Base-by-base conservation (phyloP, 1,140 invertebrate species). In the Drepana arcuata region DNA sequence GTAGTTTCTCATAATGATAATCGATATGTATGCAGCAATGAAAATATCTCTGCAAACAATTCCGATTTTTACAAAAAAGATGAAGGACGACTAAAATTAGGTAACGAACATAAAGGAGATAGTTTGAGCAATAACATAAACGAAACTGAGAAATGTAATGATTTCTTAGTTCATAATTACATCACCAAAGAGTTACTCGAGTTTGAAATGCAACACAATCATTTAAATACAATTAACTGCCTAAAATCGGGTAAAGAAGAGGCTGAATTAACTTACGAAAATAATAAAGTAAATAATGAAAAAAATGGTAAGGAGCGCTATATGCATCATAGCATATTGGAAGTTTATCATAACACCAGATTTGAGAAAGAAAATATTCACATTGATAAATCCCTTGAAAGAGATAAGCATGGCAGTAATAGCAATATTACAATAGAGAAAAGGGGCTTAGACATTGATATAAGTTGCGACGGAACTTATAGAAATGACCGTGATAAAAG, bases 401-500 rank as follows among this genome's bases (percentile, higher is more conserved):
- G 65, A 53, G 45, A 58, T 15, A 64, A 55, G 40, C 34, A 38
- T 31, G 12, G 38, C 12, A 50, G 21, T 36, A 50, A 54, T 27
- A 14, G 33, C 4, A 35, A 34, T 30, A 10, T 52, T 32, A 45
- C 45, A 46, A 42, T 39, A 14, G 10, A 7, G 66, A 72, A 72
- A 54, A 48, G 62, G 59, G 38, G 6, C 33, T 9, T 7, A 30
- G 71, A 83, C 28, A 51, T 44, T 47, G 63, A 69, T 24, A 65
- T 77, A 62, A 48, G 48, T 41, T 15, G 45, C 3, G 72, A 75
- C 11, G 71, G 71, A 6, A 35, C 48, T 35, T 18, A 47, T 14
- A 78, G 72, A 56, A 64, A 48, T 33, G 83, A 78, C 11, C 46
- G 54, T 32, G 67, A 70, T 9, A 79, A 66, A 44, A 14, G 34